These are phyloP conservation scores for Hyles euphorbiae DNA, from an alignment of 1,140 invertebrate species.

Conservation along the genomic window DNA sequence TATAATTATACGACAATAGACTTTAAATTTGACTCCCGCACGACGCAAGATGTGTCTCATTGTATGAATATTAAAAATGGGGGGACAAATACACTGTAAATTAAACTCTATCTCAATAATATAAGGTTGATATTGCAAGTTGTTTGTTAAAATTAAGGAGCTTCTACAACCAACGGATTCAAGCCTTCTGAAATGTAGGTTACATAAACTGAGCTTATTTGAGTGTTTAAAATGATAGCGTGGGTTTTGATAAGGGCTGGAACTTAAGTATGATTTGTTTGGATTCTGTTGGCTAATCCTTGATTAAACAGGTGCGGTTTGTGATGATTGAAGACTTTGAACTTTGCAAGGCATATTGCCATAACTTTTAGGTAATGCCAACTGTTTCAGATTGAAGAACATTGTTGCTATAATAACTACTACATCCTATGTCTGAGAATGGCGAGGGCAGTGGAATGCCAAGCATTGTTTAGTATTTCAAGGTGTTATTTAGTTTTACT, in stretches of 20 bases:
- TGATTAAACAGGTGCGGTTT: not conserved
- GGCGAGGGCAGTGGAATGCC: too few relatives aligned
- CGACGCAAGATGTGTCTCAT: slow-evolving; percentile 30
- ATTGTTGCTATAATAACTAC: too few relatives aligned
- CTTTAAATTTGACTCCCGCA: slow-evolving; percentile 34
- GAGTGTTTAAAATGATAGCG: slow-evolving; percentile 12
- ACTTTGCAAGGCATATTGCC: too few relatives aligned
- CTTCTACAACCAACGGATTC: slow-evolving; percentile 4
- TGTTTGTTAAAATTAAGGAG: slow-evolving; percentile 4
- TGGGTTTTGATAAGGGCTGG: slow-evolving; percentile 10
- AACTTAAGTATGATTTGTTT: slow-evolving; percentile 6
- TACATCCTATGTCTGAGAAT: too few relatives aligned
- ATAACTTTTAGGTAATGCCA: too few relatives aligned
- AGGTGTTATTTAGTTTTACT: too few relatives aligned
- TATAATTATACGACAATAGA: slow-evolving; percentile 48
- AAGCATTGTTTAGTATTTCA: too few relatives aligned
- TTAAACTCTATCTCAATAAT: not conserved
- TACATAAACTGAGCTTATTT: slow-evolving; percentile 13
- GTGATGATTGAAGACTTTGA: too few relatives aligned
- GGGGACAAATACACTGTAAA: not conserved
- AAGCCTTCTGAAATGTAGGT: slow-evolving; percentile 13
- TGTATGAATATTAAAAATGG: slow-evolving; percentile 45
- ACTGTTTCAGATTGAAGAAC: too few relatives aligned
- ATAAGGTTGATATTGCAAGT: slow-evolving; percentile 4
- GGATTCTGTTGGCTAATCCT: slow-evolving; percentile 6